phyloP scores from a whole-genome alignment of 2,113 vertebrate species.

The Scalopus aquaticus region DNA sequence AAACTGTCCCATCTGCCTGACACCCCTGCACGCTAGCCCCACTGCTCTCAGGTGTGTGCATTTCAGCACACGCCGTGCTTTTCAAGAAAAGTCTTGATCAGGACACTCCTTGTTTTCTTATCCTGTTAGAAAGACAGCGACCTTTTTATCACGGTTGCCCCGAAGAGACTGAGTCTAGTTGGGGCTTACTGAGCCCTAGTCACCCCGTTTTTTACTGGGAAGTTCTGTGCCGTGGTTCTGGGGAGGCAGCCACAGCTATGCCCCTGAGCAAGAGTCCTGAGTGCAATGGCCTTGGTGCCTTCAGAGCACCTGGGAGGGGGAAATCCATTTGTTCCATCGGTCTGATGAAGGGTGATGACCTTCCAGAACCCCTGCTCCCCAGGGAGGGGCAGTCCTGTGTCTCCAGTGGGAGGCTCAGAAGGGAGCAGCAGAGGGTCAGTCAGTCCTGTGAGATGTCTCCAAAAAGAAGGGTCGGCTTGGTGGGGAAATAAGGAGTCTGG shows the following conservation, averaged over 20 bases:
- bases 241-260: not conserved
- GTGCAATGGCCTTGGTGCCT: not conserved
- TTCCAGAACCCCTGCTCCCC: not conserved
- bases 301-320: not conserved
- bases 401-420: not conserved
- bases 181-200: not conserved
- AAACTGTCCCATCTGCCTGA: conserved; percentile 38
- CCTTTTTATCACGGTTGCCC: not conserved
- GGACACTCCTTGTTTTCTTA: not conserved
- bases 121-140: not conserved
- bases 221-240: not conserved
- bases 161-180: not conserved
- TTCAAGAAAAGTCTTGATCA: not conserved
- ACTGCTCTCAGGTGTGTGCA: conserved; percentile 19
- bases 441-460: not conserved
- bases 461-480: not conserved
- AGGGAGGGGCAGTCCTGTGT: not conserved
- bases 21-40: conserved; percentile 39
- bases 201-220: not conserved
- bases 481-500: not conserved
- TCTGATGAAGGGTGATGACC: not conserved
- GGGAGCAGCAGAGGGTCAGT: not conserved
- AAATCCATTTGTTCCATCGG: not conserved
- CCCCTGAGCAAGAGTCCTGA: not conserved
- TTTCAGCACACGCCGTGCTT: not conserved